A percentile compares a stretch with the other conserved stretches of the same genome.
phyloP scores from a whole-genome alignment of 2,113 vertebrate genomes.

The Erpornis zantholeuca region DNA sequence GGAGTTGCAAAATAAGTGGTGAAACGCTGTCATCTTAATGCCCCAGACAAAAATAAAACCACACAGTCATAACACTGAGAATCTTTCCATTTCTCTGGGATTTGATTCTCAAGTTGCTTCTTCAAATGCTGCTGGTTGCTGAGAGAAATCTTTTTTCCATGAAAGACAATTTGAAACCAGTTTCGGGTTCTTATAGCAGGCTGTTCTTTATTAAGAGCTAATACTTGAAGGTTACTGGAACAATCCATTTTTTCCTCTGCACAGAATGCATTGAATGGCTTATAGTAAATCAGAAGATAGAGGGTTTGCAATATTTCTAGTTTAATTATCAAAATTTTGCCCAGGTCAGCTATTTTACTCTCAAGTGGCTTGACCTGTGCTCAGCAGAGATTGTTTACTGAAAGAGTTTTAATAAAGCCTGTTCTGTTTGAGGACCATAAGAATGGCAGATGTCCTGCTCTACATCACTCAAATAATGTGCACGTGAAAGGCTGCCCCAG shows the following conservation, averaged over 20 bases:
- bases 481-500: neutral
- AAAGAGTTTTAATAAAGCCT: neutral
- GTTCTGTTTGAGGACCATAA: neutral
- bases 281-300: neutral
- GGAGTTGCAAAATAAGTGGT: constrained; percentile 31
- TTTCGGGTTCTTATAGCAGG: neutral
- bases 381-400: neutral
- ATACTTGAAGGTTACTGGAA: neutral
- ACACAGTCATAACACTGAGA: constrained; percentile 29
- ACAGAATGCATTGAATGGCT: neutral
- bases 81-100: constrained; percentile 41
- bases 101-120: constrained; percentile 21
- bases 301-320: neutral
- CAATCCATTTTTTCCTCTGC: neutral
- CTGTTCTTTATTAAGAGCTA: constrained; percentile 5
- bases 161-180: neutral
- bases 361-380: neutral
- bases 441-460: neutral
- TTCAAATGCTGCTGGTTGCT: neutral
- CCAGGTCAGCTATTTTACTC: neutral
- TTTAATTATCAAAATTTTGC: neutral
- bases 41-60: constrained; percentile 35
- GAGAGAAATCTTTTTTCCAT: constrained; percentile 29
- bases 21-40: constrained; percentile 4
- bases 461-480: neutral